phyloP scores from a whole-genome alignment of 1,140 invertebrate species.

The Meloidogyne floridensis region DNA sequence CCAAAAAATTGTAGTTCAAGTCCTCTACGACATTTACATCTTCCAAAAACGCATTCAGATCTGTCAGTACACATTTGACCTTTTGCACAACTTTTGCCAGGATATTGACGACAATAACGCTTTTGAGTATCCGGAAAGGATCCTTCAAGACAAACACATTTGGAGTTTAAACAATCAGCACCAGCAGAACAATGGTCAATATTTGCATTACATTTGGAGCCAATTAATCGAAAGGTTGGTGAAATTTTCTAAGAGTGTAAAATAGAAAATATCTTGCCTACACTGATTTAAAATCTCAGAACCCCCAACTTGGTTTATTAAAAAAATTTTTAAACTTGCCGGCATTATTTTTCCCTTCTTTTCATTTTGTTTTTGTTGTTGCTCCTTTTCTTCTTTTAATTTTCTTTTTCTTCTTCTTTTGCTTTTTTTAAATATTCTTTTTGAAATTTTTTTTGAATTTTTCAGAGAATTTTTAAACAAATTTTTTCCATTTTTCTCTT shows the following conservation, averaged over 20 bases:
- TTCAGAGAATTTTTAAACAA: background rate
- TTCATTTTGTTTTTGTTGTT: background rate
- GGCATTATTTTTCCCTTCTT: background rate
- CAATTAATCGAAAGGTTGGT: conserved; percentile 41
- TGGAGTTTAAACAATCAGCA: conserved; percentile 40
- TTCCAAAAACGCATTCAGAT: conserved; percentile 36
- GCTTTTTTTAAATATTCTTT: background rate
- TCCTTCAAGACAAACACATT: conserved; percentile 45
- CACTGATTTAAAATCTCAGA: too few species aligned
- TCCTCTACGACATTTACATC: conserved; percentile 41
- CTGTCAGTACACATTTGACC: conserved; percentile 45
- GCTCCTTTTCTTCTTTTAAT: conserved; percentile 5
- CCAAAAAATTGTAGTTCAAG: background rate
- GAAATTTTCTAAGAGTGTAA: conserved; percentile 1
- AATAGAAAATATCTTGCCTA: background rate
- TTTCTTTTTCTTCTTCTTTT: conserved; percentile 6
- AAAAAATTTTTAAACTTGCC: background rate
- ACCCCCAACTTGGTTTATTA: too few species aligned
- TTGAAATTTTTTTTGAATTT: background rate
- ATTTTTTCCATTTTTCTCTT: background rate
- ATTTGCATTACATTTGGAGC: conserved; percentile 23
- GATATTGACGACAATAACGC: conserved; percentile 40
- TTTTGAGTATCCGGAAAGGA: conserved; percentile 28
- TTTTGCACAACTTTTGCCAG: conserved; percentile 41
- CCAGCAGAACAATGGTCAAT: conserved; percentile 43